Base-by-base conservation (phyloP, 2,113 vertebrate species). In the Sylvia atricapilla region DNA sequence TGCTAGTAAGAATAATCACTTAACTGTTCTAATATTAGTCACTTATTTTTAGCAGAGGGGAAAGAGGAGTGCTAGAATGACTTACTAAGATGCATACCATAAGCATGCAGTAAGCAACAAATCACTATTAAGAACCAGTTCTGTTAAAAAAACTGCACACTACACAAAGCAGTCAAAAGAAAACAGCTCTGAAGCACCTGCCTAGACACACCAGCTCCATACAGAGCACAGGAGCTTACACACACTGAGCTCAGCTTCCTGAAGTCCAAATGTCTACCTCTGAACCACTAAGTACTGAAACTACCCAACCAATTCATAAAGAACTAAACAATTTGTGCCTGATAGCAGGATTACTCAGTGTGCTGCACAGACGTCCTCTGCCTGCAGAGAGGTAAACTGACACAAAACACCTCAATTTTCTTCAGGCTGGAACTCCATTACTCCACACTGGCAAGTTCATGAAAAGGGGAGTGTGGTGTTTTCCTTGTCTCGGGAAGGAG, bases 1-100 rank as follows among this genome's bases (percentile, higher is more conserved):
- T 94, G 66, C 89, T 84, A 74, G 53, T 76, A 91, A 86, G 92
- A 96, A 97, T 78, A 96, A 91, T 96, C 95, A 94, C 84, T 93
- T 91, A 91, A 97, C 85, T 91, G 95, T 91, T 96, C 94, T 97
- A 97, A 97, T 95, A 91, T 95, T 96, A 96, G 96, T 82, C 3
- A 91, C 82, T 96, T 97, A 96, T 94, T 97, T 97, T 94, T 84
- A 95, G 94, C 89, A 64, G 80, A 80, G 87, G 85, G 85, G 95
- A 52, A 76, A 95, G 85, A 46, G 87, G 37, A 84, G 82, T 64
- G 83, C 89, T 78, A 87, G 62, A 96, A 93, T 76, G 88, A 84
- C 93, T 97, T 97, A 93, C 76, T 77, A 87, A 95, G 85, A 96
- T 75, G 83, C 94, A 97, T 97, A 89, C 94, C 96, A 96, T 56